These are phyloP conservation scores for Delichon dasypus DNA, from an alignment of 2,797 vertebrate genomes.

Conservation along the genomic window DNA sequence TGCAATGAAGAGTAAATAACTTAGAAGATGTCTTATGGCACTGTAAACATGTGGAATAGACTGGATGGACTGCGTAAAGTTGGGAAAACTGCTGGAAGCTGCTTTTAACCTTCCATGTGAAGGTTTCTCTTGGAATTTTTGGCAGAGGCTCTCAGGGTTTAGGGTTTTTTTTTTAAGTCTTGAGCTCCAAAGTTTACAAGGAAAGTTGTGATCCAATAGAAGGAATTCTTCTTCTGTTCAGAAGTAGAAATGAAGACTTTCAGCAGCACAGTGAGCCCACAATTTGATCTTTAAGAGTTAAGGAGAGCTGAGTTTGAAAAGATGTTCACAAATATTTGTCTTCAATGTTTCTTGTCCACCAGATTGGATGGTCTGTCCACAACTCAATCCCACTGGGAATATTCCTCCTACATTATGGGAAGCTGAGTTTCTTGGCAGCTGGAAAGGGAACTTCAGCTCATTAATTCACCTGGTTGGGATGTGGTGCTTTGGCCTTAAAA, in stretches of 20 bases:
- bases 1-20: constrained; percentile 20
- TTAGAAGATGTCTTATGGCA: background rate
- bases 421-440: background rate
- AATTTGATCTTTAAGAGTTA: background rate
- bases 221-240: background rate
- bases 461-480: background rate
- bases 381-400: background rate
- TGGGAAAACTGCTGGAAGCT: background rate
- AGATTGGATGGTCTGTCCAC: background rate
- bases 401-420: background rate
- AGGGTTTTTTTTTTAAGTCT: background rate
- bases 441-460: background rate
- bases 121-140: background rate
- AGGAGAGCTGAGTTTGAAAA: background rate
- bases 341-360: background rate
- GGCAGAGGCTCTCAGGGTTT: background rate
- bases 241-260: background rate
- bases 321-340: background rate
- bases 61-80: background rate
- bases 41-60: background rate
- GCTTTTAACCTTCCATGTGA: background rate
- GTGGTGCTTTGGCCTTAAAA: background rate
- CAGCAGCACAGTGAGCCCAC: background rate
- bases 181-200: background rate
- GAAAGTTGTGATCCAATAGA: background rate